A percentile compares a stretch with the other conserved stretches of the same genome.
These are phyloP conservation scores for Anthonomus grandis DNA, from an alignment of 1,140 invertebrate genomes.

Conservation along the genomic window DNA sequence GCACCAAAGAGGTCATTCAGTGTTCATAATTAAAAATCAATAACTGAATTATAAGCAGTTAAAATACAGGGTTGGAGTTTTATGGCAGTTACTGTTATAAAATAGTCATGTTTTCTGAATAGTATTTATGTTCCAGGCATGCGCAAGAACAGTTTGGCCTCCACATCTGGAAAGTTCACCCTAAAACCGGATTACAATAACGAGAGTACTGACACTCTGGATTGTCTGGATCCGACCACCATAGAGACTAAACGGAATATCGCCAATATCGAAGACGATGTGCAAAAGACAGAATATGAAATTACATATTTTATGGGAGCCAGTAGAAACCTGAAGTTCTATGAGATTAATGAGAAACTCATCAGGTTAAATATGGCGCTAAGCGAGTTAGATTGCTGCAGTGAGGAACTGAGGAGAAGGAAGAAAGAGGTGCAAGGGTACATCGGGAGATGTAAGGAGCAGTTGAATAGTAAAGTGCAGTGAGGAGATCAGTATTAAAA, in stretches of 20 bases:
- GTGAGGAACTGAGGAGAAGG: slow-evolving; percentile 17
- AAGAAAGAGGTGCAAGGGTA: slow-evolving; percentile 24
- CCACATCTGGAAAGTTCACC: not conserved
- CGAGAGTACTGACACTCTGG: slow-evolving; percentile 14
- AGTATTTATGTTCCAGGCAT: slow-evolving; percentile 5
- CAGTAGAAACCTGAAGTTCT: slow-evolving; percentile 24
- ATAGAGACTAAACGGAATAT: slow-evolving; percentile 15
- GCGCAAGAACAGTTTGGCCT: slow-evolving; percentile 16
- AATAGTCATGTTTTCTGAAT: too few species aligned
- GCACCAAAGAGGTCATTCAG: not conserved
- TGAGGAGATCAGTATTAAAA: not conserved
- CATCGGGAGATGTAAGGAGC: slow-evolving; percentile 23
- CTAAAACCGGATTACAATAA: not conserved
- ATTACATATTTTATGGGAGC: slow-evolving; percentile 22
- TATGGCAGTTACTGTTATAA: not conserved
- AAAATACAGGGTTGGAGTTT: too few species aligned
- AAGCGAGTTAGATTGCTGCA: slow-evolving; percentile 16
- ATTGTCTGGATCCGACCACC: slow-evolving; percentile 10
- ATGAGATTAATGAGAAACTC: slow-evolving; percentile 30
- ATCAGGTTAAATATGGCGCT: slow-evolving; percentile 25
- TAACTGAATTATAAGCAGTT: too few species aligned
- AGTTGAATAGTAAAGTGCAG: slow-evolving; percentile 22
- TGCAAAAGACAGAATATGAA: slow-evolving; percentile 19
- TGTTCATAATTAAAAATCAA: too few species aligned
- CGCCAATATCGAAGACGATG: slow-evolving; percentile 17